phyloP scores from a whole-genome alignment of 2,888 invertebrate genomes.

The Nephrotoma flavescens region DNA sequence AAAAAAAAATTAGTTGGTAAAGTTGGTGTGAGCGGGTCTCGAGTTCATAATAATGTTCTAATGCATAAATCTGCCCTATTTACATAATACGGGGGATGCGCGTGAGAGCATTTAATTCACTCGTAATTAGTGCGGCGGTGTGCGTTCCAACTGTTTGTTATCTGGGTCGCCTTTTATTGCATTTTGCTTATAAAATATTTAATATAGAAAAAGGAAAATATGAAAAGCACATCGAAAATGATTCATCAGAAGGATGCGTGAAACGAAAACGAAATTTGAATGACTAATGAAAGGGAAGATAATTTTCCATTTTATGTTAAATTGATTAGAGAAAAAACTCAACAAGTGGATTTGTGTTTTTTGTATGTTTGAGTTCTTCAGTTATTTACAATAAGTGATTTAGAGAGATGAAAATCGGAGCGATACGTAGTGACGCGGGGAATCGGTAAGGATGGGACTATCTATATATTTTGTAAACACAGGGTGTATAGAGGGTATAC shows the following conservation, averaged over 20 bases:
- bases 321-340: background rate
- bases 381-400: background rate
- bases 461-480: background rate
- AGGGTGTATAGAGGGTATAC: background rate
- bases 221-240: background rate
- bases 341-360: background rate
- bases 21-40: background rate
- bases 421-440: background rate
- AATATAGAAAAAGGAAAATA: background rate
- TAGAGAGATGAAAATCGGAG: background rate
- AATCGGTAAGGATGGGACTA: background rate
- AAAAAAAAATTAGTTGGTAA: background rate
- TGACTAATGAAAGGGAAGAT: background rate
- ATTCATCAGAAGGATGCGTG: background rate
- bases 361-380: background rate
- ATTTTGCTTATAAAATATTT: background rate
- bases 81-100: background rate
- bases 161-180: background rate
- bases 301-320: background rate
- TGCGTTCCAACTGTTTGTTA: background rate
- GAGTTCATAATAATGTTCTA: background rate
- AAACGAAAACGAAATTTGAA: background rate
- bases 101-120: background rate
- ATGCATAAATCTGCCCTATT: background rate
- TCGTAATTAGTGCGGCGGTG: background rate